These are phyloP conservation scores for Euproctis similis DNA, from an alignment of 2,888 invertebrate genomes.

Conservation along the genomic window DNA sequence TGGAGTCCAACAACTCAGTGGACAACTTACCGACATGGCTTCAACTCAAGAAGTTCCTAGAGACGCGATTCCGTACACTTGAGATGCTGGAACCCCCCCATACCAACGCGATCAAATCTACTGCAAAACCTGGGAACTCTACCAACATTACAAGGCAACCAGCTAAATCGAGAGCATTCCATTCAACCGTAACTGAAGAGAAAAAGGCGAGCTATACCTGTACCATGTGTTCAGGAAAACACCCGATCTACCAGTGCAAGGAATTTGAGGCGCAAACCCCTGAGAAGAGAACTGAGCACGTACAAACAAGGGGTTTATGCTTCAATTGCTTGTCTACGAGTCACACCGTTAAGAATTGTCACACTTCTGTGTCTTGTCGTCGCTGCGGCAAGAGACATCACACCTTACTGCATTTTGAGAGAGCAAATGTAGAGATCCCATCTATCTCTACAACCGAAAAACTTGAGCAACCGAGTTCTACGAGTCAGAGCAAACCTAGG, in stretches of 20 bases:
- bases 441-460: not conserved
- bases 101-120: not conserved
- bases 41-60: constrained; percentile 4
- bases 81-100: not conserved
- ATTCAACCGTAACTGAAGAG: constrained; percentile 3
- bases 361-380: constrained; percentile 5
- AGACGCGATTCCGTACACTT: constrained; percentile 4
- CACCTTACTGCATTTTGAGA: constrained; percentile 8
- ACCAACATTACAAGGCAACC: no score
- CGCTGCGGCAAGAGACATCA: constrained; percentile 9
- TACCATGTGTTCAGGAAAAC: constrained; percentile 2
- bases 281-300: constrained; percentile 6
- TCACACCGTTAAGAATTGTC: constrained; percentile 7
- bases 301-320: constrained; percentile 7
- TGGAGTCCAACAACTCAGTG: no score
- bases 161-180: constrained; percentile 4
- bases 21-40: constrained; percentile 5
- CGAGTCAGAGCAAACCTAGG: not conserved
- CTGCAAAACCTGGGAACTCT: constrained; percentile 2
- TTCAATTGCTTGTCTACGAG: constrained; percentile 8
- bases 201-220: constrained; percentile 1
- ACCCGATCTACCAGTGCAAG: constrained; percentile 7
- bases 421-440: not conserved
- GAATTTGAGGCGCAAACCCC: constrained; percentile 2
- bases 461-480: not conserved